These are phyloP conservation scores for Alosa alosa DNA, from an alignment of 2,113 vertebrate species.

Conservation along the genomic window DNA sequence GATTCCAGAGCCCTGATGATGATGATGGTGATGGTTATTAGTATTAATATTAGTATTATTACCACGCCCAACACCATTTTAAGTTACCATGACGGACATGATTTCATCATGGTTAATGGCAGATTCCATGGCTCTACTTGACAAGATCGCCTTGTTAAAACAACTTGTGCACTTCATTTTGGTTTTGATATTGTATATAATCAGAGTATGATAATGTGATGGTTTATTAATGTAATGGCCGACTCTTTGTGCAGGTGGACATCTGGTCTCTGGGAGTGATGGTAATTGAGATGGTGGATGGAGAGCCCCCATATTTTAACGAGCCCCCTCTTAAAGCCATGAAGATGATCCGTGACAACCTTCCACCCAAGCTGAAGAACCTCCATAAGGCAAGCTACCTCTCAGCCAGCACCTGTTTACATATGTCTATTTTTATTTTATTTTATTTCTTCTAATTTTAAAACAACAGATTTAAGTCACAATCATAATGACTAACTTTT, in stretches of 20 bases:
- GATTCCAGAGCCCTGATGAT: no score
- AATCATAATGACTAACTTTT: neutral
- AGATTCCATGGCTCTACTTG: no score
- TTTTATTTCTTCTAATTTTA: neutral
- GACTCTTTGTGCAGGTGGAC: slow-evolving; percentile 73
- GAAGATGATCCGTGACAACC: slow-evolving; percentile 97
- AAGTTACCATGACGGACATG: no score
- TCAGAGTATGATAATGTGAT: neutral
- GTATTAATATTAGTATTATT: no score
- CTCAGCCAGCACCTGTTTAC: neutral
- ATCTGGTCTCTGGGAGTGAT: slow-evolving; percentile 96
- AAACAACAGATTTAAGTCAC: neutral
- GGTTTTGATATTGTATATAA: no score
- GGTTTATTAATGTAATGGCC: neutral
- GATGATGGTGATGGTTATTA: no score
- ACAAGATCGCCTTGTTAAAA: no score
- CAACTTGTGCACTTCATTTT: no score
- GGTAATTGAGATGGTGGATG: slow-evolving; percentile 98
- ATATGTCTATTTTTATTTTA: neutral
- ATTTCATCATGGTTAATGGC: no score
- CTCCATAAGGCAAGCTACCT: slow-evolving; percentile 80
- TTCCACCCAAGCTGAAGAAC: slow-evolving; percentile 91
- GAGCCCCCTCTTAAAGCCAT: slow-evolving; percentile 94
- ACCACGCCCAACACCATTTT: no score
- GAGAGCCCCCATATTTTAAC: slow-evolving; percentile 94